Conservation (phyloP, 2,113 vertebrate species). For the Colius striatus region DNA sequence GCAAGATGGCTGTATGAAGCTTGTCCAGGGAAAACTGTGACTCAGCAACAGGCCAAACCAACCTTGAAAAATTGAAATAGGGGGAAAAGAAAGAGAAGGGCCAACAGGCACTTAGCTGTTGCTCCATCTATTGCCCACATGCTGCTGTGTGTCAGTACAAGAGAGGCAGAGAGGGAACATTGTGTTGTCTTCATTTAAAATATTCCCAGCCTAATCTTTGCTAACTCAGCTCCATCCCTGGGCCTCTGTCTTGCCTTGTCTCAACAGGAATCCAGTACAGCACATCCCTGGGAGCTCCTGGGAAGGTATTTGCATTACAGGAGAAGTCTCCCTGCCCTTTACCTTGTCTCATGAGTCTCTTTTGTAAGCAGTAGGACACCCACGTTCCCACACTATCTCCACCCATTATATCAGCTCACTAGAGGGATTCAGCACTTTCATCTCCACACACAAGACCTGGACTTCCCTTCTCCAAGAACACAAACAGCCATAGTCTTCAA, state of each 20-base stretch:
- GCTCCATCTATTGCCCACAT: neutral
- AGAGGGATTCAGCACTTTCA: neutral
- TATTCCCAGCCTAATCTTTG: neutral
- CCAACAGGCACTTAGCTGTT: neutral
- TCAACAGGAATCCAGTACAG: neutral
- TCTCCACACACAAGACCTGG: too few species aligned
- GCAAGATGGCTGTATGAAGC: neutral
- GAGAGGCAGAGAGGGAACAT: neutral
- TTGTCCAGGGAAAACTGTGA: neutral
- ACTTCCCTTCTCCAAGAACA: neutral
- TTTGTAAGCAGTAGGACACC: neutral
- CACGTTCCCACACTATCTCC: neutral
- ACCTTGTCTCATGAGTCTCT: neutral
- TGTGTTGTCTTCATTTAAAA: neutral
- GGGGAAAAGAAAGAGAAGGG: neutral
- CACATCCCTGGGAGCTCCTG: neutral
- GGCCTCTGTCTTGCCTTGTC: neutral
- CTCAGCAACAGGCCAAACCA: neutral
- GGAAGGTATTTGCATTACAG: neutral
- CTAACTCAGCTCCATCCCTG: neutral
- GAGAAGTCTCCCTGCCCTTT: neutral
- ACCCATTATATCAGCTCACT: rapidly evolving
- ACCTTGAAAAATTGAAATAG: neutral
- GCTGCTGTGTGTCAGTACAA: neutral
- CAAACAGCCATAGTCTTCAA: neutral